Base-by-base conservation (phyloP, 2,113 vertebrate species). In the Irena cyanogastra region DNA sequence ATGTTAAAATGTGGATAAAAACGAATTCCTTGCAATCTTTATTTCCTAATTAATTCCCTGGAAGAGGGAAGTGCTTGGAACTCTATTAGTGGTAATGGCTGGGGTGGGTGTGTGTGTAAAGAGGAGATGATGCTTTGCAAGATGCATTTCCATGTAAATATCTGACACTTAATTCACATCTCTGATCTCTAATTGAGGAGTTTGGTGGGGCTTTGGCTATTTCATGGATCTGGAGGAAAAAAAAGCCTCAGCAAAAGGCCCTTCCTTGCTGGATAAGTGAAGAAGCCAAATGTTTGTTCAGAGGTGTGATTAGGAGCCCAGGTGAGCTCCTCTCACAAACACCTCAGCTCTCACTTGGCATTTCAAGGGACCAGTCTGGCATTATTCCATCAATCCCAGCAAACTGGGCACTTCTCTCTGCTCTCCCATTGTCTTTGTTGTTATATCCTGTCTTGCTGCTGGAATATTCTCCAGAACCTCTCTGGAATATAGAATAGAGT, bases 101-200 rank as follows among this genome's bases (percentile, higher is more conserved):
- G 66, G 26, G 3, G 1, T 0, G 0, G 61, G 68, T 49, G 14
- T 47, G 2, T 68, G 2, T 44, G 14, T 64, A 11, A 12, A 68
- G 75, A 86, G 31, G 87, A 52, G 56, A 28, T 3, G 60, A 70
- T 57, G n/a, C 39, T 35, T 57, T 37, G 24, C 10, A 35, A 77
- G 79, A 65, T 70, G 24, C 0, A 5, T 45, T 86, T 77, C 83
- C 33, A 2, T 24, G 13, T 68, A 49, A 64, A 50, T n/a, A 41
- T 6, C 74, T 47, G 24, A 23, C 31, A 16, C 3, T 39, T 82
- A 31, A 66, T 53, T 28, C 19, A 17, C 0, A 0, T 37, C 35
- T 71, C 17, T 28, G 68, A 30, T 54, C 61, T 74, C 56, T 89
- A 56, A 60, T 4, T 60, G 56, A 44, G 50, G 60, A 54, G 10